Evolutionary conservation across 2,797 vertebrate species (phyloP).

Genomic region (Pseudochirops cupreus): DNA sequence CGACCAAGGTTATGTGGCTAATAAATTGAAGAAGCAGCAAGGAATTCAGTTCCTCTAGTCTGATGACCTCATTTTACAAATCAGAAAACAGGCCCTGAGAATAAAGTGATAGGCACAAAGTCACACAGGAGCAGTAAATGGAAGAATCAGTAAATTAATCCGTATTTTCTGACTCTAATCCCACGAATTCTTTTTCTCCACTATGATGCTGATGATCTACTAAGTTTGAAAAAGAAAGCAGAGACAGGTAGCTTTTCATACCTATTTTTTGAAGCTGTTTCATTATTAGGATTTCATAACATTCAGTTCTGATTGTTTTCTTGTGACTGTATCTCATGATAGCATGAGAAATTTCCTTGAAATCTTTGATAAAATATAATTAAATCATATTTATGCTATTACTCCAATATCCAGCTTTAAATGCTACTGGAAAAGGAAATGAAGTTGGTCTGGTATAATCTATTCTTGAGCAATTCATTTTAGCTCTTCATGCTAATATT

Average conservation of each 20-base stretch:
- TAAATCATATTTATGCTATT: not conserved
- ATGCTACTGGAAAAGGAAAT: not conserved
- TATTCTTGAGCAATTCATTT: not conserved
- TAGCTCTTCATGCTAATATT: not conserved
- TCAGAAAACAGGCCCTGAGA: not conserved
- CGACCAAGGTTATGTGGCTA: not conserved
- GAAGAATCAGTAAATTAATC: not conserved
- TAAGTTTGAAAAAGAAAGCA: not conserved
- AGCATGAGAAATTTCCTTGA: not conserved
- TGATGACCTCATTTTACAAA: not conserved
- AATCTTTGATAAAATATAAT: not conserved
- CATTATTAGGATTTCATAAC: not conserved
- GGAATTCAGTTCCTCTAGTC: not conserved
- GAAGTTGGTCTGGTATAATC: not conserved
- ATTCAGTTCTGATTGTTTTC: not conserved
- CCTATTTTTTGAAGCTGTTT: not conserved
- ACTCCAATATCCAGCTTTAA: not conserved
- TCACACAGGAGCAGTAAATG: not conserved
- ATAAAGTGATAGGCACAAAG: not conserved
- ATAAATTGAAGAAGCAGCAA: not conserved
- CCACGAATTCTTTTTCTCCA: not conserved
- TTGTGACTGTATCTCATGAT: not conserved
- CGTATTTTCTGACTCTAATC: not conserved
- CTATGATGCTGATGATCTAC: not conserved
- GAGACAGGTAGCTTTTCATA: not conserved